Conservation (phyloP, 2,113 vertebrate species). For the Micronycteris hirsuta region DNA sequence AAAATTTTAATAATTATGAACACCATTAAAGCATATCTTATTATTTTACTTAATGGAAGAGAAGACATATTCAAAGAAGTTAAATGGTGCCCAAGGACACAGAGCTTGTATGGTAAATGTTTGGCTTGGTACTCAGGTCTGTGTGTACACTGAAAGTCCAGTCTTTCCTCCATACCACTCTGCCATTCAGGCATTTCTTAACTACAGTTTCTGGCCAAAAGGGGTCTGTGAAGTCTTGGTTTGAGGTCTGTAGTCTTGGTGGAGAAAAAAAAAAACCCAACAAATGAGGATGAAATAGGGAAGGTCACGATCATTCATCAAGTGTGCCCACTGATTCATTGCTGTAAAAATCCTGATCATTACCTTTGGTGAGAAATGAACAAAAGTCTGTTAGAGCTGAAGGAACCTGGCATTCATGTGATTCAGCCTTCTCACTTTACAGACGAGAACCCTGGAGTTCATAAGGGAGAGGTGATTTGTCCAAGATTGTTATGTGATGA, state of each 20-base stretch:
- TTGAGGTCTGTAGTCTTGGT: neutral
- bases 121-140: neutral
- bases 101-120: neutral
- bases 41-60: neutral
- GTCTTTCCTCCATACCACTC: neutral
- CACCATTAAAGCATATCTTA: neutral
- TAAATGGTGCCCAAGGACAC: neutral
- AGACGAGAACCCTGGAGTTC: neutral
- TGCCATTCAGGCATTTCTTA: neutral
- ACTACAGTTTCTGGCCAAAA: neutral
- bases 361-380: slow-evolving; percentile 38
- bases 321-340: neutral
- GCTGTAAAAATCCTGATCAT: neutral
- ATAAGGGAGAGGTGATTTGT: neutral
- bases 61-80: neutral
- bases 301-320: slow-evolving; percentile 12
- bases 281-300: neutral
- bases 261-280: neutral
- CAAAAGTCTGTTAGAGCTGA: neutral
- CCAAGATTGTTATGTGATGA: neutral
- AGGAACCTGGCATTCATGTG: neutral
- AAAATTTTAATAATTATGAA: neutral
- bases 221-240: neutral
- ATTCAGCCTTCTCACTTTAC: neutral
- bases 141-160: neutral